Base-by-base conservation (phyloP, 2,797 vertebrate genomes). In the Parauchenoglanis punctatus region DNA sequence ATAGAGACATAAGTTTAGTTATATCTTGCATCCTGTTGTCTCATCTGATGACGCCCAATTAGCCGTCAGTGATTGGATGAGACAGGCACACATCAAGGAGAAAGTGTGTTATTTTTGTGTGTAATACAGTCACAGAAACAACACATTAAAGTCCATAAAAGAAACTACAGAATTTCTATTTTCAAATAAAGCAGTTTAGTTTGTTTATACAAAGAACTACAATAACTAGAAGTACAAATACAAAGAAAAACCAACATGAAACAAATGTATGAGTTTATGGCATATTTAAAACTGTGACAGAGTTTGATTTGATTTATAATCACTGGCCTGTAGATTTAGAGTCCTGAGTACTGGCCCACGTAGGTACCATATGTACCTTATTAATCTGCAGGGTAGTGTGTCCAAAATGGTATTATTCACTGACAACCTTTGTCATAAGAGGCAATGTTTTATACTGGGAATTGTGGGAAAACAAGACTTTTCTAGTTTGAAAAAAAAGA, bases 21-120 rank as follows among this genome's bases (percentile, higher is more conserved):
- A 81, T 86, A 59, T 65, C 82, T 68, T 31, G 68, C 61, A 84
- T 88, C 85, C 52, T 63, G 72, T 65, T 73, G 61, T 67, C 84
- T 87, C 88, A 81, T 83, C 58, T 83, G 84, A 84, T 76, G 44
- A 65, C 76, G 76, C 56, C 44, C 82, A 87, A 84, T 70, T 87
- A 91, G 88, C 81, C 54, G 40, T 84, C 86, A 82, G 68, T 67
- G 63, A 87, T 67, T 90, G 73, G 65, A 78, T 25, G 54, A 84
- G 83, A 44, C 78, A 75, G 76, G 46, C 63, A 81, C 25, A 15
- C 18, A 35, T 77, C 81, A 75, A 56, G 46, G 49, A 88, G 70
- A 88, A 87, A 83, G 63, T 72, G 78, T 18, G 88, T 81, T 92
- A 90, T 92, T 91, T 89, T 78, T 88, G 88, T 87, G 81, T 70